Evolutionary conservation across 2,888 invertebrate species (phyloP), one percentile per base, ranked within the genome.

Genomic region (Orthosia gothica): DNA sequence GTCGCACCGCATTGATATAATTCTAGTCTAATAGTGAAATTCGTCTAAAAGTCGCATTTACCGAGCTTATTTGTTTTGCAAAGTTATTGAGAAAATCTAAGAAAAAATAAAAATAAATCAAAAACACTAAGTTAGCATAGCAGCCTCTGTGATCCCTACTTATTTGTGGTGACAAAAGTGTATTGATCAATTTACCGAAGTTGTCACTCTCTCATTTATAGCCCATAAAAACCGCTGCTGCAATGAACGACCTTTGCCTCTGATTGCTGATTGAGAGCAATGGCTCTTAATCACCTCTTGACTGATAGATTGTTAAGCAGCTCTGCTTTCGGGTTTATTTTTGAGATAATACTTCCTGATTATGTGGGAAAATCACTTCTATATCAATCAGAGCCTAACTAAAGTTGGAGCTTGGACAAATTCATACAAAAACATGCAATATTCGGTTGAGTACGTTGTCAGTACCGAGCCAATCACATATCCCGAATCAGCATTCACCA

Each of bases 401-500:
- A 72, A 32, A 1, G 5, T 20, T 12, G 12, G 18, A 32, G 2
- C 7, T 20, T 12, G 3, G 1, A 32, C 9, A 15, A 40, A 11
- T 7, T 4, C 1, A 20, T 16, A 73, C 5, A 20, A 15, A 45
- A 15, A 13, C 2, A 20, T 55, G 12, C 12, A 13, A 40, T 40
- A 9, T 40, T 40, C 40, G 9, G 26, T 71, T 72, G 2, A 52
- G 54, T 45, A 45, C 54, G 16, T 20, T 72, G 11, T 54, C 26
- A 54, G 26, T 40, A 26, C n/a, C 12, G 3, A 70, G 9, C 32
- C 74, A 54, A 61, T 49, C 49, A 50, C 61, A 45, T 23, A 66
- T 23, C 20, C 49, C n/a, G 18, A 82, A 50, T 77, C 54, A 70
- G 58, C 54, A 65, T 74, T 73, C 45, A 79, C 54, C 12, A 62